These are phyloP conservation scores for Tilapia sparmanii DNA, from an alignment of 2,113 vertebrate genomes.

Conservation along the genomic window DNA sequence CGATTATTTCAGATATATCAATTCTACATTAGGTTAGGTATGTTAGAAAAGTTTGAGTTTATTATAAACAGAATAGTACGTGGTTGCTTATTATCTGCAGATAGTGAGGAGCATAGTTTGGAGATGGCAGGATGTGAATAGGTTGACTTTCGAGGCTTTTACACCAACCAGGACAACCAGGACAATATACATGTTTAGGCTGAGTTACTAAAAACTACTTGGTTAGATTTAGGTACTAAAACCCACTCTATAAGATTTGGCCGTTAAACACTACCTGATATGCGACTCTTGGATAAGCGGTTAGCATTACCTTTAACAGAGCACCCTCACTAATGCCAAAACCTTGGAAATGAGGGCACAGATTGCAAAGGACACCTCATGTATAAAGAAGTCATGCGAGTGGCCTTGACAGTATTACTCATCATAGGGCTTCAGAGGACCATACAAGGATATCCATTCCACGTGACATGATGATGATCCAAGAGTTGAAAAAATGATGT, in stretches of 20 bases:
- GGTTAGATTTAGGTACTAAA: background rate
- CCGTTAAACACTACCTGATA: background rate
- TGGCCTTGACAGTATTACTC: background rate
- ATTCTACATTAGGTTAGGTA: background rate
- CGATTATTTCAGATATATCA: background rate
- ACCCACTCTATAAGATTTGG: background rate
- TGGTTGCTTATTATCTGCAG: background rate
- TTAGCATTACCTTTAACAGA: background rate
- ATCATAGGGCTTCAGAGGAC: background rate
- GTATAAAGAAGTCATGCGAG: background rate
- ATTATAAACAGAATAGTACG: background rate
- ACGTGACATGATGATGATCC: background rate
- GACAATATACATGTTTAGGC: background rate
- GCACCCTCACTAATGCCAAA: background rate
- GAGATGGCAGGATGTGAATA: background rate
- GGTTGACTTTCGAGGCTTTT: background rate
- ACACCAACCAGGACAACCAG: too few relatives aligned
- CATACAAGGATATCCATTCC: background rate
- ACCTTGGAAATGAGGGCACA: background rate
- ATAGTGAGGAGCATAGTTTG: background rate
- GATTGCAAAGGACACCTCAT: background rate
- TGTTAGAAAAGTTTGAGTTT: background rate
- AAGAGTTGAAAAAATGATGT: background rate
- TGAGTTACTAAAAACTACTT: background rate
- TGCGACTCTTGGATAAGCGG: background rate